Evolutionary conservation across 2,797 vertebrate species (phyloP).

Genomic region (Arrhamphus sclerolepis): DNA sequence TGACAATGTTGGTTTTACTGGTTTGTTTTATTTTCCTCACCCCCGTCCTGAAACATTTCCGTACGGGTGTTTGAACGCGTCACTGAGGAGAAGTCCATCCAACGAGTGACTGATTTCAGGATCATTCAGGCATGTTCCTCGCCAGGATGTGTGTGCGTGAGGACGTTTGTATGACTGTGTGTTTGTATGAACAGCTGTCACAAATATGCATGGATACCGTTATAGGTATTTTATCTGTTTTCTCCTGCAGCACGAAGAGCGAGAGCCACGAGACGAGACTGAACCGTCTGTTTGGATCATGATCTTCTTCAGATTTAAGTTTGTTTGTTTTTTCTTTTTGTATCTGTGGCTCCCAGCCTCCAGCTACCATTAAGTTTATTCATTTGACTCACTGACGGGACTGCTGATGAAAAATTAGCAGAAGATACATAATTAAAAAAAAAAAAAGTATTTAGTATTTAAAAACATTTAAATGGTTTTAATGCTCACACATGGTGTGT

Average conservation of each 20-base stretch:
- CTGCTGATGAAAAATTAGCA: background rate
- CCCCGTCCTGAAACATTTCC: conserved; percentile 26
- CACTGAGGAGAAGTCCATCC: conserved; percentile 47
- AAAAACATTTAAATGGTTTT: too few species aligned
- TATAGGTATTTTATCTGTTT: conserved; percentile 83
- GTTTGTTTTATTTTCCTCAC: conserved; percentile 52
- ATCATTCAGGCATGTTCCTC: conserved; percentile 80
- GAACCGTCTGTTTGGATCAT: background rate
- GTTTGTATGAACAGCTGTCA: conserved; percentile 67
- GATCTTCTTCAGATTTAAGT: background rate
- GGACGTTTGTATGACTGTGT: conserved; percentile 8
- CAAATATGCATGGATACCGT: conserved; percentile 87
- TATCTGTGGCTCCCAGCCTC: background rate
- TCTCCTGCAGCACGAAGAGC: conserved; percentile 54
- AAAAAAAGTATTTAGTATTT: too few species aligned
- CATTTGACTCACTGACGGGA: too few species aligned
- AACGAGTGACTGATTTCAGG: conserved; percentile 22
- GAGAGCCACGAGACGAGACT: conserved; percentile 4
- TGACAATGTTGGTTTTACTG: conserved; percentile 65
- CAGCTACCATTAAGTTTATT: background rate
- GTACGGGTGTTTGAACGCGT: conserved; percentile 60
- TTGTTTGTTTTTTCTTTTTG: background rate
- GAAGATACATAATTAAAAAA: too few species aligned
- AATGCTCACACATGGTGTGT: too few species aligned
- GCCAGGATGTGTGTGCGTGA: conserved; percentile 52